Conservation (phyloP, 2,113 vertebrate species). For the Jacana jacana region DNA sequence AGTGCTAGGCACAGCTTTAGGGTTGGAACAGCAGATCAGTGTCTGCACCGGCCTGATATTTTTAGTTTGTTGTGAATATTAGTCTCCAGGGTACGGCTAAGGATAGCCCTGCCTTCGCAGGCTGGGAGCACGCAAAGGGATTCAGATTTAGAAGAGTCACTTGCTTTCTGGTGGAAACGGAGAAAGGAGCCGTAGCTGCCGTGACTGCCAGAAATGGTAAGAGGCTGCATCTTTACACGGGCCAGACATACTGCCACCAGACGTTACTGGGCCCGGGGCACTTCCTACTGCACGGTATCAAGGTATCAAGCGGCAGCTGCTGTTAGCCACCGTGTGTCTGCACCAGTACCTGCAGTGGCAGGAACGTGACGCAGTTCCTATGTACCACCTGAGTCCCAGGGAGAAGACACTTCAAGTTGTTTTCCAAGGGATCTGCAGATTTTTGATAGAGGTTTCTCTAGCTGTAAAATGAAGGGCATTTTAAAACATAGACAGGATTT, state of each 20-base stretch:
- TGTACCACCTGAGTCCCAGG: neutral
- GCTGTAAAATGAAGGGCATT: neutral
- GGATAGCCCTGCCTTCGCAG: neutral
- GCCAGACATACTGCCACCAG: neutral
- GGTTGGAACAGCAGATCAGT: neutral
- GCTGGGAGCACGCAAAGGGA: neutral
- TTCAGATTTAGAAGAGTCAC: neutral
- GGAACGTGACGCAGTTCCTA: neutral
- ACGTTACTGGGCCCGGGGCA: neutral
- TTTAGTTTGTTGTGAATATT: neutral
- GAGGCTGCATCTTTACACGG: neutral
- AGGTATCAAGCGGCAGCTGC: slow-evolving; percentile 28
- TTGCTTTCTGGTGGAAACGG: neutral
- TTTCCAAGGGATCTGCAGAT: neutral
- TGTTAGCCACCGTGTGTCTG: neutral
- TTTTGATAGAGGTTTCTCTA: neutral
- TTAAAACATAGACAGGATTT: neutral
- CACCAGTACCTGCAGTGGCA: neutral
- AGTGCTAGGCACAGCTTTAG: neutral
- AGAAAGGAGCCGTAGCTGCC: neutral
- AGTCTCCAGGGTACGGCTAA: neutral
- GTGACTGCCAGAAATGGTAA: neutral
- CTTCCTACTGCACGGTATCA: neutral
- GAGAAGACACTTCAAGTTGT: neutral
- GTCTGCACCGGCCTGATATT: neutral